A percentile compares a stretch with the other conserved stretches of the same genome.
These are phyloP conservation scores for Otolemur garnettii DNA, from an alignment of 2,113 vertebrate species.

Conservation along the genomic window DNA sequence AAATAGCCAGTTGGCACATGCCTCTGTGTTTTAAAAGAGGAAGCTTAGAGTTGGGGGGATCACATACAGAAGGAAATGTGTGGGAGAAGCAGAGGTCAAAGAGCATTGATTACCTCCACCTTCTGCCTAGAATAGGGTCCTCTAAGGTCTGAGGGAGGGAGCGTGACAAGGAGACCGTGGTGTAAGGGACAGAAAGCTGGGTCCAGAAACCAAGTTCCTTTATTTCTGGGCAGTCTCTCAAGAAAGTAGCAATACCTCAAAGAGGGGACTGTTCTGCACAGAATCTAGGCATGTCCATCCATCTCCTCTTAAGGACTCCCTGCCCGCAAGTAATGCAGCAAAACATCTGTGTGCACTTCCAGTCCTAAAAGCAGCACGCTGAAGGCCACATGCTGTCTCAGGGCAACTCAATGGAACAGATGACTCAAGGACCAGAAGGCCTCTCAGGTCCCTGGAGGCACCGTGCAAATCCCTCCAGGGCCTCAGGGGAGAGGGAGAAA, in stretches of 20 bases:
- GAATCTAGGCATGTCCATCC: neutral
- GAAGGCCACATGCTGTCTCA: neutral
- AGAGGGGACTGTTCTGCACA: neutral
- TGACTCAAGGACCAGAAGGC: neutral
- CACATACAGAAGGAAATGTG: neutral
- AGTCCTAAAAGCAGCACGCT: neutral
- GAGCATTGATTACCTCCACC: neutral
- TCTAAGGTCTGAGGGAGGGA: neutral
- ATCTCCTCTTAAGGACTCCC: neutral
- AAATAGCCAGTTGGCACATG: neutral
- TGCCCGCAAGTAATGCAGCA: neutral
- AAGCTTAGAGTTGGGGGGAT: neutral
- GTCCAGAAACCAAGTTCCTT: neutral
- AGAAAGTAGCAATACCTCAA: neutral
- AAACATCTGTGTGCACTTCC: neutral
- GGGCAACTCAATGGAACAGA: neutral
- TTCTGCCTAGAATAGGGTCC: neutral
- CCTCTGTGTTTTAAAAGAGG: conserved; percentile 24
- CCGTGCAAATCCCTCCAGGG: neutral
- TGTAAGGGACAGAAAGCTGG: neutral
- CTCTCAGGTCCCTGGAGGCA: neutral
- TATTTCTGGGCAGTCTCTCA: neutral
- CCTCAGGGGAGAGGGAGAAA: neutral
- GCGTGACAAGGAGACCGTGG: neutral
- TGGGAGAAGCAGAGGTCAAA: neutral